Conservation (phyloP, 2,888 invertebrate species). For the Lutraria lutraria region DNA sequence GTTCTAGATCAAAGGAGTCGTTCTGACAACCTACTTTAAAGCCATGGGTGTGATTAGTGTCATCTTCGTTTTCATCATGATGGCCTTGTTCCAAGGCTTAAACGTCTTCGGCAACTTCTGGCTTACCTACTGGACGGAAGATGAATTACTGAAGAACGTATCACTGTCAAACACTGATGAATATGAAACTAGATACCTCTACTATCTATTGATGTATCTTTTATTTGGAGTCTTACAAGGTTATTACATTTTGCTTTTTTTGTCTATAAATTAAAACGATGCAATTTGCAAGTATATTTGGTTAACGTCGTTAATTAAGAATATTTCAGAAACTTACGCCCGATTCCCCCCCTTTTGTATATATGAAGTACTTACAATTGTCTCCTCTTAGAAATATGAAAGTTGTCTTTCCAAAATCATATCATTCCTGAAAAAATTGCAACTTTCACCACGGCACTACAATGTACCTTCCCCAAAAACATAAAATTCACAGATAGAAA, state of each 20-base stretch:
- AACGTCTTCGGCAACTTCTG: slow-evolving; percentile 82
- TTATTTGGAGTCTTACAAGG: slow-evolving; percentile 81
- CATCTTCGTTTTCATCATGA: slow-evolving; percentile 90
- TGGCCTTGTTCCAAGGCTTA: slow-evolving; percentile 77
- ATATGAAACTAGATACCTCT: slow-evolving; percentile 73
- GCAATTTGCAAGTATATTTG: too few species aligned
- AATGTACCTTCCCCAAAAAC: too few species aligned
- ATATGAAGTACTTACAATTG: too few species aligned
- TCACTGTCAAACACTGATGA: slow-evolving; percentile 69
- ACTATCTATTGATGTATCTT: slow-evolving; percentile 87
- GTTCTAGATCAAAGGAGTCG: slow-evolving; percentile 92
- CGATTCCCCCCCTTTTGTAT: too few species aligned
- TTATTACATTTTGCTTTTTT: slow-evolving; percentile 39
- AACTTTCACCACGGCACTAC: too few species aligned
- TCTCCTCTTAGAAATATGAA: too few species aligned
- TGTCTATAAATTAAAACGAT: too few species aligned
- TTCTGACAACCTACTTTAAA: slow-evolving; percentile 95
- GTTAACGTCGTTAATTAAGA: too few species aligned
- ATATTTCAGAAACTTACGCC: too few species aligned
- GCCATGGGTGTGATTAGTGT: slow-evolving; percentile 92
- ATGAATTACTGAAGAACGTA: slow-evolving; percentile 74
- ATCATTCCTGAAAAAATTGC: too few species aligned
- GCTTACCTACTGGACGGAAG: slow-evolving; percentile 84
- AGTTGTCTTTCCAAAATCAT: too few species aligned
- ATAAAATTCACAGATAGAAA: too few species aligned